Conservation (phyloP, 2,113 vertebrate genomes). For the Pelobates fuscus region DNA sequence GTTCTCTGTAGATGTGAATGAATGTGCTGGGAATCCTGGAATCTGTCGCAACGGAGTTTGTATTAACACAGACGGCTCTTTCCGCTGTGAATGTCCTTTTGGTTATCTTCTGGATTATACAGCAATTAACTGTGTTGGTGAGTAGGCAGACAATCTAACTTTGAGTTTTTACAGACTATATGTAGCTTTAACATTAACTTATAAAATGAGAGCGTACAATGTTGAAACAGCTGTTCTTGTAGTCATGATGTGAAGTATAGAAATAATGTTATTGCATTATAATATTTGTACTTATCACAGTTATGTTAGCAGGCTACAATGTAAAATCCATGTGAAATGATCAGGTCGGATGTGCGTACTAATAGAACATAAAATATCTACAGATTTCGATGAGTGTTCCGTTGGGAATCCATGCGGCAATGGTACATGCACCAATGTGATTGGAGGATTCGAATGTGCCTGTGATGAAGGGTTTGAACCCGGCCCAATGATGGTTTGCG, state of each 20-base stretch:
- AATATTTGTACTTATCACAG: no score
- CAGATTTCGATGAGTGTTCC: conserved; percentile 91
- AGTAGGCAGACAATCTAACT: conserved; percentile 53
- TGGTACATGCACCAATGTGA: conserved; percentile 87
- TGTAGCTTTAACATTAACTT: no score
- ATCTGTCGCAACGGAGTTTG: conserved; percentile 85
- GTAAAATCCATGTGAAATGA: no score
- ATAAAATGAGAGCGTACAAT: no score
- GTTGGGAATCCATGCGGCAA: conserved; percentile 91
- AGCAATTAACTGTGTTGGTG: conserved; percentile 86
- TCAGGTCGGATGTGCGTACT: no score
- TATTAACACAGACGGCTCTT: conserved; percentile 92
- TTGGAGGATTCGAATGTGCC: conserved; percentile 87
- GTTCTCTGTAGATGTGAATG: conserved; percentile 77
- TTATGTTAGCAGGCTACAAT: not conserved
- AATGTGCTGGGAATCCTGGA: conserved; percentile 84
- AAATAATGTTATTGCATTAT: no score
- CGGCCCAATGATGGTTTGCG: conserved; percentile 88
- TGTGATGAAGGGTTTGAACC: conserved; percentile 92
- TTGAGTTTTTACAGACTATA: no score
- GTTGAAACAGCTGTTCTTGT: no score
- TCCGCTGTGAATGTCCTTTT: conserved; percentile 92
- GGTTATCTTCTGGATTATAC: conserved; percentile 91
- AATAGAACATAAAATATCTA: not conserved
- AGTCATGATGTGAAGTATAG: no score